Evolutionary conservation across 2,888 invertebrate species (phyloP).

Genomic region (Dermolepida albohirtum): DNA sequence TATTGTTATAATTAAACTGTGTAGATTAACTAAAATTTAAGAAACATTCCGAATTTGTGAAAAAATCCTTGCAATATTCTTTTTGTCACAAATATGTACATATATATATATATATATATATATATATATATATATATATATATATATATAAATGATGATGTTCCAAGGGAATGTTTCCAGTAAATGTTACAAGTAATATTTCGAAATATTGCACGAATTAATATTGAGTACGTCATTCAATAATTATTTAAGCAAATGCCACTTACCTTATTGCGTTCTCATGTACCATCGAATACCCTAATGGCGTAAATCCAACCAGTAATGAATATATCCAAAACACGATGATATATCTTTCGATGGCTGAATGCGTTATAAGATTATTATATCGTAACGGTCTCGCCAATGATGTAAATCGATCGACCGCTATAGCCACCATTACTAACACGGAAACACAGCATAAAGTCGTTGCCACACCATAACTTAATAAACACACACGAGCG

Average conservation of each 20-base stretch:
- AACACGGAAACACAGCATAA: conserved; percentile 72
- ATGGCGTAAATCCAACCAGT: conserved; percentile 69
- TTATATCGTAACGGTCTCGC: conserved; percentile 73
- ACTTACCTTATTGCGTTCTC: conserved; percentile 56
- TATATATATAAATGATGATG: no score
- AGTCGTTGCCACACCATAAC: conserved; percentile 70
- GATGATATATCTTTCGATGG: conserved; percentile 70
- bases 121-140: no score
- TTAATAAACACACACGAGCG: conserved; percentile 68
- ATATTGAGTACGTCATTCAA: neutral
- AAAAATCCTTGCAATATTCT: no score
- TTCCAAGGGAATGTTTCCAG: no score
- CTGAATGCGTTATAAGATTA: conserved; percentile 72
- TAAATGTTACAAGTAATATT: no score
- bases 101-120: no score
- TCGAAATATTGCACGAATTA: neutral
- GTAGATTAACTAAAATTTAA: no score
- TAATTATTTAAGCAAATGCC: conserved; percentile 28
- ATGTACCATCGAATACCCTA: conserved; percentile 65
- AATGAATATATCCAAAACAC: conserved; percentile 72
- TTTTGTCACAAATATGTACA: no score
- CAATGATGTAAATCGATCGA: conserved; percentile 72
- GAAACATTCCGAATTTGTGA: no score
- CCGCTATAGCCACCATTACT: conserved; percentile 72
- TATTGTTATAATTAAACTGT: no score